Percentiles rank a stretch among this genome's conserved stretches.
Conservation (phyloP, 2,888 invertebrate species). For the Philopedon plagiatum region DNA sequence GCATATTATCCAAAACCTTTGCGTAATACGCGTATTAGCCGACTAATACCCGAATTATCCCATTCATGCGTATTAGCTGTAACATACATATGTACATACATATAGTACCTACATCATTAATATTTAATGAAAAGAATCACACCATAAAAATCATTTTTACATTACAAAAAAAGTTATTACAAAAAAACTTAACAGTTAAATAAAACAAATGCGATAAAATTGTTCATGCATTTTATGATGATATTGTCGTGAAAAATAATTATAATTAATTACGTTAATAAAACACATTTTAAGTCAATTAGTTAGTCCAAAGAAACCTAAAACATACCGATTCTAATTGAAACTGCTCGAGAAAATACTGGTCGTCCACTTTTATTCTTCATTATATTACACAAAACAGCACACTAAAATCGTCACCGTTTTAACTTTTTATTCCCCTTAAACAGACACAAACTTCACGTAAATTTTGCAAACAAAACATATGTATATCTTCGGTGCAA, state of each 20-base stretch:
- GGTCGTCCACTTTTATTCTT: conserved; percentile 56
- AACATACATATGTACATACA: no score
- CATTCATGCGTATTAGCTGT: no score
- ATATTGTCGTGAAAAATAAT: neutral
- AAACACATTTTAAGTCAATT: neutral
- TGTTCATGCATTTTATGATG: neutral
- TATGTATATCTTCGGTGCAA: neutral
- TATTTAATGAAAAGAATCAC: neutral
- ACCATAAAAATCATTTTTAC: neutral
- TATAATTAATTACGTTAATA: neutral
- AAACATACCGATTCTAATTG: conserved; percentile 63
- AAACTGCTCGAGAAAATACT: conserved; percentile 63
- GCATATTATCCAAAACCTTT: no score
- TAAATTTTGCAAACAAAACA: neutral
- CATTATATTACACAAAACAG: conserved; percentile 1
- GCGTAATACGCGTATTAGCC: no score
- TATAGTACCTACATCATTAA: no score
- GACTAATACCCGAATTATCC: no score
- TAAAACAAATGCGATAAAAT: neutral
- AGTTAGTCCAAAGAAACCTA: neutral
- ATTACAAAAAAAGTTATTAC: neutral
- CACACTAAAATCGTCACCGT: neutral
- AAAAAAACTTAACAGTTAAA: neutral
- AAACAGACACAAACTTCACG: conserved; percentile 10
- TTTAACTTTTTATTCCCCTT: neutral